Evolutionary conservation across 2,888 invertebrate species (phyloP).

Genomic region (Drosophila meridiana): DNA sequence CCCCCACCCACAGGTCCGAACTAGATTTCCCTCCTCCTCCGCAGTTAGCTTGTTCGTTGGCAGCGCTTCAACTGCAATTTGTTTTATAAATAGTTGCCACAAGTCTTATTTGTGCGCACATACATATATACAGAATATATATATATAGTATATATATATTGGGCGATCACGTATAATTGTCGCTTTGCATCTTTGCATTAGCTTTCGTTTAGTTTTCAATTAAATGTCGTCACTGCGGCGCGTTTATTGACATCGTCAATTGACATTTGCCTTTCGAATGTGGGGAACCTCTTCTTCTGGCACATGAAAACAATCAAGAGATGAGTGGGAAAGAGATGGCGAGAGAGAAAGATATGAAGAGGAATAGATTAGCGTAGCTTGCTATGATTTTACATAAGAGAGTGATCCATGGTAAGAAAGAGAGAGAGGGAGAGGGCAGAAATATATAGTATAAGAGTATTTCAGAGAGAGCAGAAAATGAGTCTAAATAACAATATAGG

Average conservation of each 20-base stretch:
- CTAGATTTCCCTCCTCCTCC: constrained; percentile 2
- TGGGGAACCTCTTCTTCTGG: background rate
- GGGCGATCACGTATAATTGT: constrained; percentile 5
- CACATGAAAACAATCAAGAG: constrained; percentile 4
- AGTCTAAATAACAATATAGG: background rate
- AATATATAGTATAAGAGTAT: background rate
- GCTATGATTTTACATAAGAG: constrained; percentile 37
- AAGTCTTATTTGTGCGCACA: background rate
- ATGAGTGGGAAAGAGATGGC: background rate
- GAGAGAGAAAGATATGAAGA: background rate
- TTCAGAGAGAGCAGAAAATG: background rate
- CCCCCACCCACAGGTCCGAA: background rate
- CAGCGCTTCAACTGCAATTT: constrained; percentile 69
- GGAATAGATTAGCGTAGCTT: background rate
- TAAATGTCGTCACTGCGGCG: constrained; percentile 55
- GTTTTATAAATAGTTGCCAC: constrained; percentile 63
- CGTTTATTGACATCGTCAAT: constrained; percentile 55
- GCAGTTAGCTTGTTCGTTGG: constrained; percentile 52
- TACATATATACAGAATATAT: background rate
- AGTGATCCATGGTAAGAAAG: constrained; percentile 9
- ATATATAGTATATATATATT: background rate
- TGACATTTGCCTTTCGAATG: constrained; percentile 4
- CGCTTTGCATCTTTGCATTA: constrained; percentile 23
- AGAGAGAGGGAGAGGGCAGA: background rate
- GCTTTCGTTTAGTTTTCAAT: constrained; percentile 51